phyloP scores from a whole-genome alignment of 2,113 vertebrate species.

The Nymphicus hollandicus region DNA sequence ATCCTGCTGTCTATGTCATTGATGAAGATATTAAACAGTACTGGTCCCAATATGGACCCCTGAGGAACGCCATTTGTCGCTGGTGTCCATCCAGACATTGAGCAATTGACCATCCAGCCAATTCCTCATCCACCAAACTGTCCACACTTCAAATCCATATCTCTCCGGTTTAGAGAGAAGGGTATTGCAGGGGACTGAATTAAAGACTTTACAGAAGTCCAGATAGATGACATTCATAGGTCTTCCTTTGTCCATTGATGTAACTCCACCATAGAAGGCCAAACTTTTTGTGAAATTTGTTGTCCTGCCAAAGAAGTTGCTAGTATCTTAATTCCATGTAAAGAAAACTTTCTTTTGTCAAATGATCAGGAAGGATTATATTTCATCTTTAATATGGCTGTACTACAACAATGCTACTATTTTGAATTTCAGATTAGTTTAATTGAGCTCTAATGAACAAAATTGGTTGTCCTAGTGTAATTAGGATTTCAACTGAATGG shows the following conservation, averaged over 20 bases:
- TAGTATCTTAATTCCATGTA: conserved; percentile 30
- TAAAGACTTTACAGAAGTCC: neutral
- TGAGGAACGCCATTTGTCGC: neutral
- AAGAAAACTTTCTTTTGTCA: conserved; percentile 59
- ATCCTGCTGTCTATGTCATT: neutral
- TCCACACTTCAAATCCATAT: neutral
- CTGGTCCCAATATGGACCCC: neutral
- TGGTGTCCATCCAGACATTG: neutral
- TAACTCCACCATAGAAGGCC: neutral
- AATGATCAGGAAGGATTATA: conserved; percentile 53
- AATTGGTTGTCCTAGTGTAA: conserved; percentile 64
- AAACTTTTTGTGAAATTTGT: neutral
- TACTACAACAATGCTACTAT: conserved; percentile 52
- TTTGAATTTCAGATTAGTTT: conserved; percentile 66
- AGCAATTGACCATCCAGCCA: neutral
- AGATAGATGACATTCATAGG: neutral
- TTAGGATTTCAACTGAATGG: conserved; percentile 51
- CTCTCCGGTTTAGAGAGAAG: neutral
- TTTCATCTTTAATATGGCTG: conserved; percentile 57
- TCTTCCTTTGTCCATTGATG: neutral
- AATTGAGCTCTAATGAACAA: conserved; percentile 66
- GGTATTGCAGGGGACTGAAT: neutral
- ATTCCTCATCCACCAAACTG: neutral
- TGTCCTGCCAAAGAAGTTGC: conserved; percentile 29
- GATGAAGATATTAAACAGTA: neutral